A percentile compares a stretch with the other conserved stretches of the same genome.
Conservation (phyloP, 92 coral and sea anemone genomes). For the Virgularia gustaviana region DNA sequence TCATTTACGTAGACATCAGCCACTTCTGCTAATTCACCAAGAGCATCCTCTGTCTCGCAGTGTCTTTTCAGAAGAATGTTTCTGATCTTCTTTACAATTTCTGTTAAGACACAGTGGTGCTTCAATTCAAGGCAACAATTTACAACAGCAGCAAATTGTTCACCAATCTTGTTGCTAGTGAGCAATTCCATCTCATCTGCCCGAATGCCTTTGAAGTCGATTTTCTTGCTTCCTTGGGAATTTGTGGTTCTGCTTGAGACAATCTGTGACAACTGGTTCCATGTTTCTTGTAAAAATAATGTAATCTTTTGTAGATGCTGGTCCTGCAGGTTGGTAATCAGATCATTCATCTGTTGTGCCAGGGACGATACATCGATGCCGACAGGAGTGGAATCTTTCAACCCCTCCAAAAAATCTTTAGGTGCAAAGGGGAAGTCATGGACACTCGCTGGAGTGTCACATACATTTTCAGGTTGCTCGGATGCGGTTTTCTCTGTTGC, state of each 20-base stretch:
- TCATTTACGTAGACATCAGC: slow-evolving; percentile 5
- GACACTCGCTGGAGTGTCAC: background rate
- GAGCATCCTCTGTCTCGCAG: background rate
- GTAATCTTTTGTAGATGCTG: background rate
- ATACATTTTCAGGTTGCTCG: background rate
- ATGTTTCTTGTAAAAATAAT: background rate
- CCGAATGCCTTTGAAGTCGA: slow-evolving; percentile 15
- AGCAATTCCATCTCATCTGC: slow-evolving; percentile 12
- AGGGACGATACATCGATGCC: background rate
- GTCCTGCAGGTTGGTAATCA: slow-evolving; percentile 2
- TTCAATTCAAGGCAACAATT: background rate
- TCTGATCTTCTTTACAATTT: slow-evolving; percentile 9
- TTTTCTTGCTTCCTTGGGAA: background rate
- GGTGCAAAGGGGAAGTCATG: background rate
- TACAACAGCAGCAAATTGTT: slow-evolving; percentile 5
- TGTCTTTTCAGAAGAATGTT: background rate
- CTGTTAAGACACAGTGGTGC: slow-evolving; percentile 13
- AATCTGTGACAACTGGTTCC: background rate
- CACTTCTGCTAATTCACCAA: background rate
- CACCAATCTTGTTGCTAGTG: slow-evolving; percentile 3
- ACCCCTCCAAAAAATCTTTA: slow-evolving; percentile 7
- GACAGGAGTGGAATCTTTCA: slow-evolving; percentile 8
- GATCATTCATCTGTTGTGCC: background rate
- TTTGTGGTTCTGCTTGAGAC: background rate
- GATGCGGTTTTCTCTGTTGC: background rate